A percentile compares a stretch with the other conserved stretches of the same genome.
phyloP scores from a whole-genome alignment of 2,797 vertebrate genomes.

The Aeoliscus strigatus region DNA sequence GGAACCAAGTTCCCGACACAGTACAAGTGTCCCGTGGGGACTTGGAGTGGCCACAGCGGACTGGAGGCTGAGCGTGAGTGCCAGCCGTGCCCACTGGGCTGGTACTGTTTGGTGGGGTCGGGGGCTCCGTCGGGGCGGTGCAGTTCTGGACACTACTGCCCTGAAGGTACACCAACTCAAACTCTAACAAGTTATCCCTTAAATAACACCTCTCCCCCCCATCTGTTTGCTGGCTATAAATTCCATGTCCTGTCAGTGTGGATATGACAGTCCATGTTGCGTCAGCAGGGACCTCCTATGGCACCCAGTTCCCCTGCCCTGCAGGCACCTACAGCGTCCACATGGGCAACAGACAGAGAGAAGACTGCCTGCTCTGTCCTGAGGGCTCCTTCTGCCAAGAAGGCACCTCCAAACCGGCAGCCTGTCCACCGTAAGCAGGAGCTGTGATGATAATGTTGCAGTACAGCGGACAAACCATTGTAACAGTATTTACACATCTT shows the following conservation, averaged over 20 bases:
- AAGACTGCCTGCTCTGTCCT: constrained; percentile 81
- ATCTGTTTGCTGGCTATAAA: too few species aligned
- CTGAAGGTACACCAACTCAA: constrained; percentile 79
- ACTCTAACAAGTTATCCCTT: too few species aligned
- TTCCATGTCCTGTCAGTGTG: too few species aligned
- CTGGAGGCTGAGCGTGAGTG: constrained; percentile 75
- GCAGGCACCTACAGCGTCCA: constrained; percentile 78
- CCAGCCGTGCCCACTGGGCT: constrained; percentile 74
- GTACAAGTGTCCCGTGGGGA: constrained; percentile 84
- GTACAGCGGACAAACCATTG: too few species aligned
- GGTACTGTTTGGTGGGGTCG: constrained; percentile 83
- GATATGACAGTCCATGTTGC: constrained; percentile 36
- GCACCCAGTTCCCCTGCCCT: constrained; percentile 84
- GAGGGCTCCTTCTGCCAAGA: constrained; percentile 80
- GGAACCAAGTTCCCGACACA: constrained; percentile 82
- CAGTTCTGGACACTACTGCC: constrained; percentile 85
- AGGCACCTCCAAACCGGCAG: constrained; percentile 81
- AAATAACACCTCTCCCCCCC: too few species aligned
- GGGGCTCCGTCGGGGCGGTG: constrained; percentile 77
- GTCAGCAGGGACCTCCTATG: constrained; percentile 76
- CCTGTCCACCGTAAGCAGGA: constrained; percentile 80
- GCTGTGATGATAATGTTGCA: constrained; percentile 3
- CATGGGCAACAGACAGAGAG: constrained; percentile 72
- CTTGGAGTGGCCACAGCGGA: constrained; percentile 81
- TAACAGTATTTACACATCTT: constrained; percentile 12